phyloP scores from a whole-genome alignment of 2,113 vertebrate genomes.

The Dascyllus trimaculatus region DNA sequence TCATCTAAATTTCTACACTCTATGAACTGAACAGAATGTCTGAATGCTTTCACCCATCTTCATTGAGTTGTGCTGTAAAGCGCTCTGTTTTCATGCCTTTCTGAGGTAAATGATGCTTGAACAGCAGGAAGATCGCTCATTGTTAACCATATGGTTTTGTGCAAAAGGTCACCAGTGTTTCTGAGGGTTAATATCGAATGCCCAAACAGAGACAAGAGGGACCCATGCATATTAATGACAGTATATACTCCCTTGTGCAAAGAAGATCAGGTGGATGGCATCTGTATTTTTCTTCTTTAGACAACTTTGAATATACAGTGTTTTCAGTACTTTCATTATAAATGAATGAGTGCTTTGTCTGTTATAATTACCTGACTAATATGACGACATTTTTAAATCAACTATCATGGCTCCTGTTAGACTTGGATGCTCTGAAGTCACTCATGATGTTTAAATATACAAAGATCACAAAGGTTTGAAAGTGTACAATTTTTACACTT shows the following conservation, averaged over 20 bases:
- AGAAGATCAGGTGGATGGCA: constrained; percentile 32
- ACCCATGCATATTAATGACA: constrained; percentile 78
- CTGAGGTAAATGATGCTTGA: constrained; percentile 84
- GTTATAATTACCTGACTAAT: constrained; percentile 1
- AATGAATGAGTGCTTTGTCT: constrained; percentile 8
- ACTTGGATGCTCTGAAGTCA: constrained; percentile 15
- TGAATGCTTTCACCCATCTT: constrained; percentile 24
- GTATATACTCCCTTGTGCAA: constrained; percentile 54
- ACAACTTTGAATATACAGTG: neutral
- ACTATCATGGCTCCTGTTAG: neutral
- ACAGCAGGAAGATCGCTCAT: constrained; percentile 79
- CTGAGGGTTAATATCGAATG: constrained; percentile 81
- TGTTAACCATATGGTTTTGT: constrained; percentile 79
- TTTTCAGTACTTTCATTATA: constrained; percentile 12
- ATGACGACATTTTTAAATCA: constrained; percentile 7
- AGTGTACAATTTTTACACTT: constrained; percentile 64
- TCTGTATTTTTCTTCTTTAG: constrained; percentile 27
- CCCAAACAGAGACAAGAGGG: constrained; percentile 73
- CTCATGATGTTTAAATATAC: constrained; percentile 48
- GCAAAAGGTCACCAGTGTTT: constrained; percentile 73
- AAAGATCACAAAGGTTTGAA: constrained; percentile 59
- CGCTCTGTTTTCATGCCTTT: constrained; percentile 52
- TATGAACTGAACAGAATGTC: neutral
- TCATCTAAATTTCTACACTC: constrained; percentile 21
- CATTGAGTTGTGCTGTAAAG: constrained; percentile 48